These are phyloP conservation scores for Lagenorhynchus albirostris DNA, from an alignment of 2,113 vertebrate species.

Conservation along the genomic window DNA sequence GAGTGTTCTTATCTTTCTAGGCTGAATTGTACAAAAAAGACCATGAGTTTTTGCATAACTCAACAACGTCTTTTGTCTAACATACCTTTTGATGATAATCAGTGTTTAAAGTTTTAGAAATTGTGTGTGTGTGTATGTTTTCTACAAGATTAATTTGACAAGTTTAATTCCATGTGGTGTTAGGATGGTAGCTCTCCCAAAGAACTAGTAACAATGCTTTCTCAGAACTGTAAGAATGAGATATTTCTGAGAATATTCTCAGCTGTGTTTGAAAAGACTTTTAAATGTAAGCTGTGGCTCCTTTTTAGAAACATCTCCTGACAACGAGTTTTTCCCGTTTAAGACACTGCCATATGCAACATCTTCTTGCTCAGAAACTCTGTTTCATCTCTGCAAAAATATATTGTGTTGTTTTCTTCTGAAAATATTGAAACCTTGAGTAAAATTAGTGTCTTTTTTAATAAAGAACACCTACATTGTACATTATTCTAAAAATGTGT, in stretches of 20 bases:
- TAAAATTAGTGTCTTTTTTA: background rate
- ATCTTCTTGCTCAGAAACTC: background rate
- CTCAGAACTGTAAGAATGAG: background rate
- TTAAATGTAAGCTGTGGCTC: background rate
- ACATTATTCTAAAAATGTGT: background rate
- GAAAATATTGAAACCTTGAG: background rate
- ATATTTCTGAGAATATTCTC: background rate
- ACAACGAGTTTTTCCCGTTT: background rate
- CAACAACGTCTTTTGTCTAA: background rate
- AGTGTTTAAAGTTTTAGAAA: background rate
- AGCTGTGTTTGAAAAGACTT: background rate
- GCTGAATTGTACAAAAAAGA: background rate
- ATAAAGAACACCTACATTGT: background rate
- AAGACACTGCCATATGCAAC: background rate
- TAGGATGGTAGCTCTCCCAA: background rate
- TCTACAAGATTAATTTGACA: background rate
- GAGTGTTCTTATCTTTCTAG: background rate
- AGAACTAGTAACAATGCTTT: background rate
- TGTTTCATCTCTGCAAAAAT: background rate
- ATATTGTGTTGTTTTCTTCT: background rate
- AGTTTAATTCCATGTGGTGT: background rate
- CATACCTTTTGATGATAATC: background rate
- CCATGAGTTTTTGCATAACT: background rate
- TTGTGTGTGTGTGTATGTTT: background rate
- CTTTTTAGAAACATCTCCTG: background rate